Conservation (phyloP, 2,113 vertebrate species). For the Cebus imitator region DNA sequence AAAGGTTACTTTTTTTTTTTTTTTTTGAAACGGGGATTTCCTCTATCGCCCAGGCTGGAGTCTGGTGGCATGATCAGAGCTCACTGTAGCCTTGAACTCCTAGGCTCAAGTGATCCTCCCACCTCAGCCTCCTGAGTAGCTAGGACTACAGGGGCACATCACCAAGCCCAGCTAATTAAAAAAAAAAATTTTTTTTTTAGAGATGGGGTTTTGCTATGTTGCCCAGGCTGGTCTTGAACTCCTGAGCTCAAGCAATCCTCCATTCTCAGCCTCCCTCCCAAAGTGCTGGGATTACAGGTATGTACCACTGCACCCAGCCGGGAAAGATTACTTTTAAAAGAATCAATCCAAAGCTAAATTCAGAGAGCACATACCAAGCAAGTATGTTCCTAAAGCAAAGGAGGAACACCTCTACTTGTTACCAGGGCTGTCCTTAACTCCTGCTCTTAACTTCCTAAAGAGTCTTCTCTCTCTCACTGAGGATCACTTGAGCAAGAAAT, state of each 20-base stretch:
- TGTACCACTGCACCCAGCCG: not conserved
- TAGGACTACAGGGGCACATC: not conserved
- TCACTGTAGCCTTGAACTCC: not conserved
- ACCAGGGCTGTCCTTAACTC: not conserved
- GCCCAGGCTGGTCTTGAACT: not conserved
- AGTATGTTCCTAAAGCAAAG: not conserved
- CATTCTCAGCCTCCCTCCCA: not conserved
- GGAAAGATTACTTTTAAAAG: not conserved
- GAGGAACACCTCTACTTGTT: not conserved
- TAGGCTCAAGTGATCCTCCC: not conserved
- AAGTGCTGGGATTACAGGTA: not conserved
- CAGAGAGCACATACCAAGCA: not conserved
- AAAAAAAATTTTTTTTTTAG: not conserved
- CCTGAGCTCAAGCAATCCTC: not conserved
- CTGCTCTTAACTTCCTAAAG: not conserved
- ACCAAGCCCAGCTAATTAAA: not conserved
- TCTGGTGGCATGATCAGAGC: not conserved
- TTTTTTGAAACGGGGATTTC: too few species aligned
- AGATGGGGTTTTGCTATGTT: not conserved
- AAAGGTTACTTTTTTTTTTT: not conserved
- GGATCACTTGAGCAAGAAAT: not conserved
- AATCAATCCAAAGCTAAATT: slow-evolving; percentile 38
- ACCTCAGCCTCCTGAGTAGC: not conserved
- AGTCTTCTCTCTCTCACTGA: not conserved
- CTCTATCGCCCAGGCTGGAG: not conserved